These are phyloP conservation scores for Drosophila meridiana DNA, from an alignment of 2,888 invertebrate species.

Conservation along the genomic window DNA sequence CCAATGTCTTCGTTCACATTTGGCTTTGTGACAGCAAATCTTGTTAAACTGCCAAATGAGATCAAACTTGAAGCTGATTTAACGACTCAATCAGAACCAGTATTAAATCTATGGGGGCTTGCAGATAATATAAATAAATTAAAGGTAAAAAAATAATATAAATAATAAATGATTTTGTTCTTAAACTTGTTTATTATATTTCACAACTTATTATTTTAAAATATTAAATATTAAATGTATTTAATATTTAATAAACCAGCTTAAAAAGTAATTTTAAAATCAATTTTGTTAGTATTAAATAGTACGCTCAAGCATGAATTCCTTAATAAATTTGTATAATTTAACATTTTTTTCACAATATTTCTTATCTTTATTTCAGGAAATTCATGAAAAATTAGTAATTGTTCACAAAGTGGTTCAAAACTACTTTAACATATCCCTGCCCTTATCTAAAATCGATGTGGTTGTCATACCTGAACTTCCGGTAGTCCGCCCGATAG, in stretches of 20 bases:
- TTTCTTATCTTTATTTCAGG: constrained; percentile 85
- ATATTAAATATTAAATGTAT: no score
- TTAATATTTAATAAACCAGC: no score
- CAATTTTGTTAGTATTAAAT: no score
- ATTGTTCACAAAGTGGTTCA: constrained; percentile 87
- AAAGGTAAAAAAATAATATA: constrained; percentile 11
- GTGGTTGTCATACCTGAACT: constrained; percentile 91
- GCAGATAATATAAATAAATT: constrained; percentile 82
- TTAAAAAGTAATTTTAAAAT: no score
- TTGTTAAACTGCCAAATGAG: constrained; percentile 82
- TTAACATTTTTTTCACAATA: background rate
- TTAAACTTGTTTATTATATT: background rate
- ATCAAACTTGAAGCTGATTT: background rate
- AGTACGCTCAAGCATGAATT: no score
- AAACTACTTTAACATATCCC: constrained; percentile 88
- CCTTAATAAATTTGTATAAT: background rate
- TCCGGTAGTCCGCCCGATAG: constrained; percentile 89
- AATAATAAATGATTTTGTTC: background rate
- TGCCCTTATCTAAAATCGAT: constrained; percentile 89
- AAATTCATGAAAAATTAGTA: constrained; percentile 87
- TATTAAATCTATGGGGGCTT: constrained; percentile 85
- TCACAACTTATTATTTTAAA: no score
- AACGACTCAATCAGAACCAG: constrained; percentile 50
- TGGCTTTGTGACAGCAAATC: constrained; percentile 90
- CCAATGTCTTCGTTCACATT: constrained; percentile 92